A percentile compares a stretch with the other conserved stretches of the same genome.
Evolutionary conservation across 92 coral and sea anemone genomes (phyloP).

Genomic region (Phenganax marumi): DNA sequence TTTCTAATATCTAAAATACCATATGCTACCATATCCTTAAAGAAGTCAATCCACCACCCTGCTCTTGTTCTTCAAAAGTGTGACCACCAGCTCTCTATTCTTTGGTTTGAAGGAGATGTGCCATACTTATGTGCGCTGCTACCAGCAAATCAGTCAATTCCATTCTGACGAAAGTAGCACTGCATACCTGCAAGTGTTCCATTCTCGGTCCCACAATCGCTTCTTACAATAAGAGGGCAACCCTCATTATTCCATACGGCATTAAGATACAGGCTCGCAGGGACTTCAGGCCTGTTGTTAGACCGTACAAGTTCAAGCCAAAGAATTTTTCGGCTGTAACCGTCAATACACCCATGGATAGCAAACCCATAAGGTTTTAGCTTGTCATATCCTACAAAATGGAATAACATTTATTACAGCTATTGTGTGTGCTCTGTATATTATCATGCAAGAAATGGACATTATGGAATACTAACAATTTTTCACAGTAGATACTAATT

Average conservation of each 20-base stretch:
- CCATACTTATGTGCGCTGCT: neutral
- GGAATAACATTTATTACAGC: neutral
- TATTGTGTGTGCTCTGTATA: too few species aligned
- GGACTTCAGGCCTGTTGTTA: constrained; percentile 8
- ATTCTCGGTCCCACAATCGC: constrained; percentile 2
- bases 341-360: neutral
- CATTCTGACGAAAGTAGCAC: neutral
- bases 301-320: neutral
- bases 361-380: neutral
- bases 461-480: too few species aligned
- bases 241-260: neutral
- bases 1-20: too few species aligned
- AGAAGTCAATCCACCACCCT: too few species aligned
- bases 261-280: neutral
- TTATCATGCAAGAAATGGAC: too few species aligned
- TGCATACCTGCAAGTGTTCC: constrained; percentile 2
- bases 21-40: too few species aligned
- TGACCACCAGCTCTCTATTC: too few species aligned
- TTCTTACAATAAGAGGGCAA: neutral
- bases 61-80: too few species aligned
- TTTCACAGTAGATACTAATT: too few species aligned
- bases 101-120: too few species aligned
- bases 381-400: neutral
- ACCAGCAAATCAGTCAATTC: neutral
- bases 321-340: neutral